Evolutionary conservation across 2,113 vertebrate genomes (phyloP).

Genomic region (Argyrosomus japonicus): DNA sequence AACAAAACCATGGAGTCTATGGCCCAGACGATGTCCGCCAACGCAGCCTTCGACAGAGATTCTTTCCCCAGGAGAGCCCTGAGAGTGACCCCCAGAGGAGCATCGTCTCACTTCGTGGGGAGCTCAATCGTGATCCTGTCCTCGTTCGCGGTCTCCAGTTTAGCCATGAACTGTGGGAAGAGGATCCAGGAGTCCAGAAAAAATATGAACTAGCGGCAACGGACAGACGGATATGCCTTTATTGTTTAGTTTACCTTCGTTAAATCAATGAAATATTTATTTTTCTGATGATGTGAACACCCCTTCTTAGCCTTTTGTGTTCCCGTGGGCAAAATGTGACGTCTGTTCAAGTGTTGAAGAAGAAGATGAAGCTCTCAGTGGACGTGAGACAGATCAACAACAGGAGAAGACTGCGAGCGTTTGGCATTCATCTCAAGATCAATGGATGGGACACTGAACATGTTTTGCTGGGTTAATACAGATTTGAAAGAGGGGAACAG

Average conservation of each 20-base stretch:
- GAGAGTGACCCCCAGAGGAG: constrained; percentile 65
- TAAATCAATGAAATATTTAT: background rate
- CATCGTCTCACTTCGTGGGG: constrained; percentile 82
- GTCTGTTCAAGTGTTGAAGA: constrained; percentile 12
- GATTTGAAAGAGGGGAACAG: constrained; percentile 3
- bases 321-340: background rate
- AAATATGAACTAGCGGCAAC: constrained; percentile 49
- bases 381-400: constrained; percentile 4
- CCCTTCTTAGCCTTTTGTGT: constrained; percentile 20
- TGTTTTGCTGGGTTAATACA: constrained; percentile 5
- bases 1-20: constrained; percentile 67
- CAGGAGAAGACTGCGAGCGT: constrained; percentile 5
- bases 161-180: constrained; percentile 84
- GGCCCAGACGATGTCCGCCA: constrained; percentile 28
- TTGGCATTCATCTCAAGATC: background rate
- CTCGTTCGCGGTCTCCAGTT: constrained; percentile 76
- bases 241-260: background rate
- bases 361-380: constrained; percentile 1
- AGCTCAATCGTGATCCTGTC: constrained; percentile 82
- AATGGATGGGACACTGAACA: background rate
- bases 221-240: constrained; percentile 15
- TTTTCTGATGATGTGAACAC: constrained; percentile 21
- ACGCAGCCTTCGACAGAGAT: constrained; percentile 43
- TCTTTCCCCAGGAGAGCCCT: constrained; percentile 56
- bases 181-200: constrained; percentile 71